Conservation (phyloP, 23 tunicate genomes). For the Halocynthia roretzi region DNA sequence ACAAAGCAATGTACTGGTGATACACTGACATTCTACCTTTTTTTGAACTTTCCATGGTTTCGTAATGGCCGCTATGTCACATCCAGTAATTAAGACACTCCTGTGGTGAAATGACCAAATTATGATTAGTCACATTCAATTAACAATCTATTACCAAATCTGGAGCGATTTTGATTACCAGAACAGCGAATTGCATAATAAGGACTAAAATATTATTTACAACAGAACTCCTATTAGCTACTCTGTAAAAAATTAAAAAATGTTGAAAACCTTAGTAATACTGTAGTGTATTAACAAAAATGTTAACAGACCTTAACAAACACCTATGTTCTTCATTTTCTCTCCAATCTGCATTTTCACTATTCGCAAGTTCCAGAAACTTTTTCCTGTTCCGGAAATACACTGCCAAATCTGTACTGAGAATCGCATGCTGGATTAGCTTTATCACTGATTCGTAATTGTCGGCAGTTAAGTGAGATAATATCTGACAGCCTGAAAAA, state of each 20-base stretch:
- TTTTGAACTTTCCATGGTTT: conserved; percentile 85
- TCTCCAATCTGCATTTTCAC: conserved; percentile 45
- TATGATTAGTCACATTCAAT: too few relatives aligned
- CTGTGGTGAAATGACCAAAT: conserved; percentile 13
- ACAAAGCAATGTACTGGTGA: conserved; percentile 13
- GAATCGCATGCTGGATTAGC: conserved; percentile 77
- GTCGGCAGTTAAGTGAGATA: conserved; percentile 61
- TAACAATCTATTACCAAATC: too few relatives aligned
- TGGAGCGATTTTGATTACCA: too few relatives aligned
- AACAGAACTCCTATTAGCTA: too few relatives aligned
- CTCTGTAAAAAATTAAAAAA: too few relatives aligned
- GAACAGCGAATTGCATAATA: too few relatives aligned
- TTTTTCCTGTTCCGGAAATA: conserved; percentile 61
- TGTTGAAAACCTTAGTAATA: background rate
- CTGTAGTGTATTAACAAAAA: background rate
- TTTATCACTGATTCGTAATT: conserved; percentile 72
- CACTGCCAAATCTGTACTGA: conserved; percentile 87
- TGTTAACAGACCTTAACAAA: conserved; percentile 45
- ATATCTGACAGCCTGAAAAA: conserved; percentile 76
- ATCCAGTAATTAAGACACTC: conserved; percentile 85
- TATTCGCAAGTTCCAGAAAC: conserved; percentile 45
- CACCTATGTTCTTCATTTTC: conserved; percentile 36
- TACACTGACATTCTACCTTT: conserved; percentile 48
- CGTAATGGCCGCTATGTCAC: conserved; percentile 91
- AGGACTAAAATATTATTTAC: too few relatives aligned